A percentile compares a stretch with the other conserved stretches of the same genome.
These are phyloP conservation scores for Chloroceryle aenea DNA, from an alignment of 2,113 vertebrate genomes.

Conservation along the genomic window DNA sequence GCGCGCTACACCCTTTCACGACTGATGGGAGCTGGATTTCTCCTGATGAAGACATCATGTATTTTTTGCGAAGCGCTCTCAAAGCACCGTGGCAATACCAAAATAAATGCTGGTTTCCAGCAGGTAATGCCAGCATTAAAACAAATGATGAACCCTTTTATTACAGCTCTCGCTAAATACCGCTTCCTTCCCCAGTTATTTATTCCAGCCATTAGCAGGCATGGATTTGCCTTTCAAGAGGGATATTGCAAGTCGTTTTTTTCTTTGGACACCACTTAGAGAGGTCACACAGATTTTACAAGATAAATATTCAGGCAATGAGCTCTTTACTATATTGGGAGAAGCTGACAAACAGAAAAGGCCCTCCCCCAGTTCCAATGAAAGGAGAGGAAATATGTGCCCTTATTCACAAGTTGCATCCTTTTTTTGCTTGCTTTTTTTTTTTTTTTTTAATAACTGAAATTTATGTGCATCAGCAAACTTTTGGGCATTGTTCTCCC, in stretches of 20 bases:
- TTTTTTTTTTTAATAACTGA: constrained; percentile 77
- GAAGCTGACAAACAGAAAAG: constrained; percentile 46
- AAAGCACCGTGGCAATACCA: background rate
- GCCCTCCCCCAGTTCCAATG: constrained; percentile 57
- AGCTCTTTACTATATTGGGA: constrained; percentile 60
- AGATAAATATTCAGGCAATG: constrained; percentile 23
- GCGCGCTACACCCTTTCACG: background rate
- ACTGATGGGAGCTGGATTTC: background rate
- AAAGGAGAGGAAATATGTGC: constrained; percentile 61
- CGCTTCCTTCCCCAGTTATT: background rate
- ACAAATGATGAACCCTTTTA: background rate
- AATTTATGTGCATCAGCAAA: constrained; percentile 78
- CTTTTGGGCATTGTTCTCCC: constrained; percentile 77
- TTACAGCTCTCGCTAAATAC: background rate
- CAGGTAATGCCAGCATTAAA: background rate
- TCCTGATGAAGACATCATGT: background rate
- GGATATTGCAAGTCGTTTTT: background rate
- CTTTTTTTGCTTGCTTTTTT: background rate
- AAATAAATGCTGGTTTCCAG: background rate
- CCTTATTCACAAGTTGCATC: constrained; percentile 75
- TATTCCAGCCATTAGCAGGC: background rate
- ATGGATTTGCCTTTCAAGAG: constrained; percentile 8
- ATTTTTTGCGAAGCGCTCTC: background rate
- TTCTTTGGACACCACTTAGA: constrained; percentile 28
- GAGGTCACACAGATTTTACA: constrained; percentile 15